Conservation (phyloP, 2,888 invertebrate species). For the Agrotis clavis region DNA sequence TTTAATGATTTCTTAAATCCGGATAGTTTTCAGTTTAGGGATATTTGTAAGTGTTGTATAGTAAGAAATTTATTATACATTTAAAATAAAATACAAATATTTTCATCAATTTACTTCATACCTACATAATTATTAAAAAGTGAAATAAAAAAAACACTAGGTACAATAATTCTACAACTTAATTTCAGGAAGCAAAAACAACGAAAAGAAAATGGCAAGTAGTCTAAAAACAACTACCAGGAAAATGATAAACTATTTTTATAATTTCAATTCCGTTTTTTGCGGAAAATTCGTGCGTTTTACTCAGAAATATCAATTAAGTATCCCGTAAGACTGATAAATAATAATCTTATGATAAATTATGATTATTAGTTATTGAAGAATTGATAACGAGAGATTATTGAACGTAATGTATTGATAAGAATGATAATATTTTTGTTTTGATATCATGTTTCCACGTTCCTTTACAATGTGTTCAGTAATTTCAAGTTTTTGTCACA, state of each 20-base stretch:
- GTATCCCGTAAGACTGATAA: slow-evolving; percentile 53
- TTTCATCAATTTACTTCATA: background rate
- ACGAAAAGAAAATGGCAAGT: background rate
- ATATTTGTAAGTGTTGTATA: too few species aligned
- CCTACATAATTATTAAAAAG: too few species aligned
- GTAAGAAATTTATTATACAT: background rate
- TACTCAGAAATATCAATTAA: slow-evolving; percentile 49
- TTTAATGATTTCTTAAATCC: background rate
- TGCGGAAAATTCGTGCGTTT: slow-evolving; percentile 18
- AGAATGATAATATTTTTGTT: slow-evolving; percentile 47
- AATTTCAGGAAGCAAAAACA: too few species aligned
- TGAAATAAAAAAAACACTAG: too few species aligned
- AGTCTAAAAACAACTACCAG: background rate
- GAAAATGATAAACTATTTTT: slow-evolving; percentile 11
- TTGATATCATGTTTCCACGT: slow-evolving; percentile 28
- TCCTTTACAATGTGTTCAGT: background rate
- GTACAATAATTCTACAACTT: too few species aligned
- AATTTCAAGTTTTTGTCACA: background rate
- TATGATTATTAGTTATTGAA: slow-evolving; percentile 43
- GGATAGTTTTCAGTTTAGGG: too few species aligned
- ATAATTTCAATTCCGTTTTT: background rate
- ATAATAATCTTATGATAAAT: slow-evolving; percentile 51
- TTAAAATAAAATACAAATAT: background rate
- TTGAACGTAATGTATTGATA: slow-evolving; percentile 41
- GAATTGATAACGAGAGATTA: slow-evolving; percentile 45